Evolutionary conservation across 2,113 vertebrate genomes (phyloP), one percentile per base, ranked within the genome.

Genomic region (Uropsilus gracilis): DNA sequence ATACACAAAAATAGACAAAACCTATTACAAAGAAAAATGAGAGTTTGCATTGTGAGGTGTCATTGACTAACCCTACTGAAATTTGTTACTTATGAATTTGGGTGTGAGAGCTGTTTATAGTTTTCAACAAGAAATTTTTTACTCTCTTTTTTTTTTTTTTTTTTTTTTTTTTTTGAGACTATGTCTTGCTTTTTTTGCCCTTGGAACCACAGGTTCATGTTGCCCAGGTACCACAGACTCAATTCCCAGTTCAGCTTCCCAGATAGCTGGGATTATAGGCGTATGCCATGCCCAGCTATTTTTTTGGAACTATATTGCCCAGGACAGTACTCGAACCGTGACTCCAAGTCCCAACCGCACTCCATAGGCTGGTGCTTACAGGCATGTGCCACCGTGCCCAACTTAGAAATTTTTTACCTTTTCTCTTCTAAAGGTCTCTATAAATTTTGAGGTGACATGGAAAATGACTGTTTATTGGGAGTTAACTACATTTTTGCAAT

Each of bases 391-490:
- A n/a, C n/a, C n/a, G n/a, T n/a, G n/a, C n/a, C n/a, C n/a, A n/a
- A n/a, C n/a, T n/a, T n/a, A 92, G 17, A 9, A 73, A 42, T 30
- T 73, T 89, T 92, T 87, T 85, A 55, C 57, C 50, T 88, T 93
- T 94, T 72, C 42, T 90, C 61, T 85, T 92, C 16, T 82, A 42
- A 86, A 89, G 55, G 32, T 80, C n/a, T 44, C 50, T 93, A 85
- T 91, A 84, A 96, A 88, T 92, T 88, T 94, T 85, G 71, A 87
- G 87, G 84, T 30, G 46, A 32, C 39, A 12, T 91, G n/a, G 73
- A 44, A 89, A 92, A 88, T 34, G 94, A 3, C 69, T 90, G 11
- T 83, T 95, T 77, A 59, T 16, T 63, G 77, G 42, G 78, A 80
- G 63, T 61, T 86, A 82, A 53, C 59, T 81, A 12, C 14, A 14